A percentile compares a stretch with the other conserved stretches of the same genome.
These are phyloP conservation scores for Sinocyclocheilus rhinocerous DNA, from an alignment of 2,113 vertebrate genomes.

Conservation along the genomic window DNA sequence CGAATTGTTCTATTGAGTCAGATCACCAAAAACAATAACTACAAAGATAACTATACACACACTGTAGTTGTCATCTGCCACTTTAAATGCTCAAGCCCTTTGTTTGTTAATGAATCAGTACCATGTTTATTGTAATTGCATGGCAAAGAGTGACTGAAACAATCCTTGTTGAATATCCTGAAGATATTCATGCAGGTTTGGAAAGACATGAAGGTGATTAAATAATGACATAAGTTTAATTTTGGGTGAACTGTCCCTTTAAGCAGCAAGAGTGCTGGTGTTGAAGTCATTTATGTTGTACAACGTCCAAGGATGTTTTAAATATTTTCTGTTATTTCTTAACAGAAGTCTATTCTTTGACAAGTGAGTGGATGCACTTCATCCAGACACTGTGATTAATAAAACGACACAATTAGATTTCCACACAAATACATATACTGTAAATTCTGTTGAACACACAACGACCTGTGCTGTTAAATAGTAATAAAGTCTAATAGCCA, in stretches of 20 bases:
- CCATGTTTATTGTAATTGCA: too few species aligned
- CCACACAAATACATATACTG: constrained; percentile 26
- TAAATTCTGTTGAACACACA: constrained; percentile 51
- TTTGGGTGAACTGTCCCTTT: not conserved
- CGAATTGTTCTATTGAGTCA: too few species aligned
- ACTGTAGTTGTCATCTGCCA: too few species aligned
- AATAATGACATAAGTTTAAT: not conserved
- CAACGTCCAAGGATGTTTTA: not conserved
- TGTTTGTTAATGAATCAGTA: too few species aligned
- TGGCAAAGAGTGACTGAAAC: not conserved
- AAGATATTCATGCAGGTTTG: not conserved
- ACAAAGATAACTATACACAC: too few species aligned
- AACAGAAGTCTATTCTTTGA: not conserved
- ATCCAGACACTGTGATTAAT: constrained; percentile 33
- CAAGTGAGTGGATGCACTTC: not conserved
- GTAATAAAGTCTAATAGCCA: constrained; percentile 54
- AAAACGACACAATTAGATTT: constrained; percentile 41
- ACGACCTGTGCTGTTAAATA: constrained; percentile 41
- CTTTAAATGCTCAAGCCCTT: too few species aligned
- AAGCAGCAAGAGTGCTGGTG: not conserved
- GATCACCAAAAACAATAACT: too few species aligned
- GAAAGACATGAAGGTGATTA: not conserved
- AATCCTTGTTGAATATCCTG: not conserved
- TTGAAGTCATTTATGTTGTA: not conserved
- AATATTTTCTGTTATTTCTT: not conserved